These are phyloP conservation scores for Eutrigla gurnardus DNA, from an alignment of 2,797 vertebrate genomes.

Conservation along the genomic window DNA sequence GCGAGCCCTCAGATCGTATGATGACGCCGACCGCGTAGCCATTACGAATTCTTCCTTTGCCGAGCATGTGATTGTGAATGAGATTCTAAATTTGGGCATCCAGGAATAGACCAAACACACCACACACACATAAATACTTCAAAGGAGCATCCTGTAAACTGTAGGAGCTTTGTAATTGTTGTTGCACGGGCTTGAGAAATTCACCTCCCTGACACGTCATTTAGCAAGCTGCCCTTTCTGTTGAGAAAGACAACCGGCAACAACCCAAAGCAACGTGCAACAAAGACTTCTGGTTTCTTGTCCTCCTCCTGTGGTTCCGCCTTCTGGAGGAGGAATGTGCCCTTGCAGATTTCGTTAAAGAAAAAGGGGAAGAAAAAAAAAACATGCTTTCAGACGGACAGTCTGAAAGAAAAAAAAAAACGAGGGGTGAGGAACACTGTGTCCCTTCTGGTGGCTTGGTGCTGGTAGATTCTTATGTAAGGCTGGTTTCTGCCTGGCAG, in stretches of 20 bases:
- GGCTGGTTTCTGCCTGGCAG: constrained; percentile 67
- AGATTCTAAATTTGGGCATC: constrained; percentile 55
- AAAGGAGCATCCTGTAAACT: constrained; percentile 55
- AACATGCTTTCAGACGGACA: constrained; percentile 8
- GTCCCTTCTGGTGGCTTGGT: constrained; percentile 67
- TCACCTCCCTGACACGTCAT: constrained; percentile 35
- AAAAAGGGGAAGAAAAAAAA: neutral
- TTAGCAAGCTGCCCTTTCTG: constrained; percentile 26
- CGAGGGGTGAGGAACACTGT: constrained; percentile 62
- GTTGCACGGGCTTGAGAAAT: constrained; percentile 29
- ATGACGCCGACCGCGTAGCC: neutral
- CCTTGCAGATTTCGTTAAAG: constrained; percentile 17
- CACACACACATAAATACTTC: constrained; percentile 16
- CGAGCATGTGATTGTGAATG: constrained; percentile 47
- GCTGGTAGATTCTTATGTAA: constrained; percentile 71
- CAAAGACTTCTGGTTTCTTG: constrained; percentile 30
- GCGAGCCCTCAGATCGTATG: neutral
- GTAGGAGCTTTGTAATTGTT: constrained; percentile 25
- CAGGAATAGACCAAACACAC: constrained; percentile 49
- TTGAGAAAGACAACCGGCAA: neutral
- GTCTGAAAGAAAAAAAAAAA: neutral
- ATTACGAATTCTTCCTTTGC: constrained; percentile 17
- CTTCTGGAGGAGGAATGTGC: constrained; percentile 30
- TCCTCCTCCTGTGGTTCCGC: constrained; percentile 40
- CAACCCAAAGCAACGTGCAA: neutral